Base-by-base conservation (phyloP, 2,113 vertebrate genomes). In the Syrmaticus mikado region DNA sequence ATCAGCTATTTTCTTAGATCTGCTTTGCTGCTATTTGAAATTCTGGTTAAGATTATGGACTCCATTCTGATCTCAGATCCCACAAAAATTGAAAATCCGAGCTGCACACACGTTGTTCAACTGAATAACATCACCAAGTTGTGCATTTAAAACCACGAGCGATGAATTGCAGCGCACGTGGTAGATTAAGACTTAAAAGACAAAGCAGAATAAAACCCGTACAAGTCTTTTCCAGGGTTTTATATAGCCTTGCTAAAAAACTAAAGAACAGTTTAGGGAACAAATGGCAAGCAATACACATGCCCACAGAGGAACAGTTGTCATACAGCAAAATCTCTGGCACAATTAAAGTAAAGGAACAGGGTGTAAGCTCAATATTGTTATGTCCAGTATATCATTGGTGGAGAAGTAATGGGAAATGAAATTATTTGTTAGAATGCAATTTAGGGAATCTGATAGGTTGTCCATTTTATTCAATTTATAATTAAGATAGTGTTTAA, bases 401-500 rank as follows among this genome's bases (percentile, higher is more conserved):
- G 97, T 96, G 97, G 91, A 96, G 97, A 97, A 96, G 97, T 97
- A 97, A 98, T 97, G 97, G 98, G 97, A 98, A 98, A 97, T 97
- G 97, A 98, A 98, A 98, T 98, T 98, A 98, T 98, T 98, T 98
- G 97, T 98, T 97, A 95, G 97, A 98, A 97, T 98, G 98, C 97
- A 98, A 98, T 98, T 98, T 98, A 97, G 94, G 96, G 96, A 97
- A 97, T 90, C 95, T 65, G 95, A 98, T 98, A 98, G 96, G 97
- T 97, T 98, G 97, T 89, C 97, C 95, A 97, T 98, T 98, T 98
- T 98, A 97, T 98, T 98, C 98, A 97, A 96, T 95, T 97, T 97
- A 98, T 98, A 98, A 98, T 98, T 98, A 98, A 98, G 98, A 98
- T 98, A 98, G 96, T 97, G 97, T 97, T 97, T 98, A 98, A 98